These are phyloP conservation scores for Neodiprion fabricii DNA, from an alignment of 1,140 invertebrate genomes.

Conservation along the genomic window DNA sequence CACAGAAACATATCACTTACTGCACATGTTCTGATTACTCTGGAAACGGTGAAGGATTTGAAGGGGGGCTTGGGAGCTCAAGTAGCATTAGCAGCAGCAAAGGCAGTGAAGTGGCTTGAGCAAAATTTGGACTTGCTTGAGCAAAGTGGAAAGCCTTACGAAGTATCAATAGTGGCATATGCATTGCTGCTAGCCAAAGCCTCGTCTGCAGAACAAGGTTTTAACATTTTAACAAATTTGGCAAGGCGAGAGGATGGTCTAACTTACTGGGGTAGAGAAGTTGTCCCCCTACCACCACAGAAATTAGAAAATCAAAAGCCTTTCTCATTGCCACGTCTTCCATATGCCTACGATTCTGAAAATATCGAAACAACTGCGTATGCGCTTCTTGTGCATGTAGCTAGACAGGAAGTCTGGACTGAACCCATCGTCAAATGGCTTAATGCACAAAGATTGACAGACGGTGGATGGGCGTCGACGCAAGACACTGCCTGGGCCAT, in stretches of 20 bases:
- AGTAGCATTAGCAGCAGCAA: conserved; percentile 73
- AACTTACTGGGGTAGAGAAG: conserved; percentile 84
- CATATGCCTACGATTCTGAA: conserved; percentile 86
- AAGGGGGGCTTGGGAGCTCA: conserved; percentile 76
- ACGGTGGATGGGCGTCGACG: conserved; percentile 94
- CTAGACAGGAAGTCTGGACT: conserved; percentile 78
- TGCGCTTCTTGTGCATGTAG: conserved; percentile 87
- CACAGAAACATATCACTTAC: conserved; percentile 86
- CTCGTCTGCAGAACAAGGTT: conserved; percentile 81
- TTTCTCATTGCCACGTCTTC: conserved; percentile 85
- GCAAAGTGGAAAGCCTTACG: conserved; percentile 76
- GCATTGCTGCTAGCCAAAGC: conserved; percentile 83
- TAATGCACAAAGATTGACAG: conserved; percentile 87
- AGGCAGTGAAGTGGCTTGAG: conserved; percentile 83
- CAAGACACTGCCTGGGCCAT: conserved; percentile 90
- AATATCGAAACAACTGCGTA: conserved; percentile 95
- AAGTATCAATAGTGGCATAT: conserved; percentile 87
- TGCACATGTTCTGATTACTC: conserved; percentile 86
- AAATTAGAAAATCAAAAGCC: conserved; percentile 91
- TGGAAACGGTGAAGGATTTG: conserved; percentile 83
- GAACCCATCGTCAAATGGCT: conserved; percentile 93
- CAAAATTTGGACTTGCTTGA: conserved; percentile 79
- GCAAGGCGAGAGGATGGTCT: conserved; percentile 76
- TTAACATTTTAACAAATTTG: conserved; percentile 72
- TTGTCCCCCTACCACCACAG: conserved; percentile 77